Evolutionary conservation across 2,113 vertebrate species (phyloP).

Genomic region (Elaphurus davidianus): DNA sequence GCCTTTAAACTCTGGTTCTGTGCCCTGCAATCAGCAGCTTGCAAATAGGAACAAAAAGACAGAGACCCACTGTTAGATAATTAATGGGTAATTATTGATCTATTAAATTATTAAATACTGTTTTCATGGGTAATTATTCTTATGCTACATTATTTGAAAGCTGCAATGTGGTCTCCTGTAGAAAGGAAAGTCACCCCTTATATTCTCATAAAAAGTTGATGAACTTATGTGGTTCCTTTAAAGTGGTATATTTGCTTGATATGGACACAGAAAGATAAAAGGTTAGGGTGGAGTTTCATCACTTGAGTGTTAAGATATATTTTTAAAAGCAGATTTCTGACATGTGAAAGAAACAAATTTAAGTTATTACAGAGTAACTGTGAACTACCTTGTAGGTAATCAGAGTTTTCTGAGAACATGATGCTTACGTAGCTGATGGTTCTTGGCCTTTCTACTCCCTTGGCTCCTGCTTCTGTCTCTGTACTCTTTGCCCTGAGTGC

Average conservation of each 20-base stretch:
- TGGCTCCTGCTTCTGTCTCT: background rate
- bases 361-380: background rate
- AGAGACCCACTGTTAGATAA: background rate
- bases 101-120: background rate
- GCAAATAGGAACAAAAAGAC: background rate
- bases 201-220: background rate
- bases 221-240: background rate
- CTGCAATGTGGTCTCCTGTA: background rate
- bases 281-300: background rate
- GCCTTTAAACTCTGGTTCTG: background rate
- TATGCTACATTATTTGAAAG: background rate
- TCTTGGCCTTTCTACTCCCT: background rate
- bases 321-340: constrained; percentile 37
- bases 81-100: background rate
- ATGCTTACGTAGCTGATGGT: background rate
- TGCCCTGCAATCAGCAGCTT: background rate
- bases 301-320: background rate
- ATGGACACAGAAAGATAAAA: constrained; percentile 9
- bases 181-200: background rate
- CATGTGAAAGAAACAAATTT: background rate
- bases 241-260: background rate
- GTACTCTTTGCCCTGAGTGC: background rate
- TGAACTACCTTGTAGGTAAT: background rate
- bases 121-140: background rate
- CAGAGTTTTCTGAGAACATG: background rate